These are phyloP conservation scores for Drosophila acutilabella DNA, from an alignment of 2,888 invertebrate genomes.

Conservation along the genomic window DNA sequence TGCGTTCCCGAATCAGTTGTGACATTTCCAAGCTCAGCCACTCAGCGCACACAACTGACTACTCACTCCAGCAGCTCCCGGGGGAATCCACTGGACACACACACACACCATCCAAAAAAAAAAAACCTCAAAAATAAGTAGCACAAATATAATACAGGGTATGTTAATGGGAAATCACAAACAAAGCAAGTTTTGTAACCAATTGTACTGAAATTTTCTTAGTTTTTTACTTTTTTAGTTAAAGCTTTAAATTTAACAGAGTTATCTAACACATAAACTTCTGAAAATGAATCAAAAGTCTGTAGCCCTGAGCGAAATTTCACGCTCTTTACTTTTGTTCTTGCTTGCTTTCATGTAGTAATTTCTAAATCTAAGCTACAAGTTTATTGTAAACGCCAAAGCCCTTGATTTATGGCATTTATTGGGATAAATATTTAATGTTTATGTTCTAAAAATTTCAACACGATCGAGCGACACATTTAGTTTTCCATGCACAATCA, in stretches of 20 bases:
- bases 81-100: constrained; percentile 11
- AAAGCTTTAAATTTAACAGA: no score
- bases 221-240: no score
- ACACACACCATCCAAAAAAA: not conserved
- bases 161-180: not conserved
- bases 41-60: constrained; percentile 45
- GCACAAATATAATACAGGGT: not conserved
- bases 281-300: no score
- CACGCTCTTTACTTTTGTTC: no score
- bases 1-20: constrained; percentile 58
- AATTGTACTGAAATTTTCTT: no score
- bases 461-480: constrained; percentile 3
- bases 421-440: not conserved
- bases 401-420: constrained; percentile 1
- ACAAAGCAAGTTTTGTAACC: constrained; percentile 19
- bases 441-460: not conserved
- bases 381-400: no score
- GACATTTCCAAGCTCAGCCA: constrained; percentile 64
- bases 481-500: not conserved
- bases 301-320: no score
- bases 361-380: not conserved
- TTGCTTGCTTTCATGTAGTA: not conserved
- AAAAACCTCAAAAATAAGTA: not conserved
- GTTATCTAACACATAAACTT: no score
- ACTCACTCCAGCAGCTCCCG: constrained; percentile 2